Evolutionary conservation across 92 coral and sea anemone genomes (phyloP).

Genomic region (Pocillopora meandrina): DNA sequence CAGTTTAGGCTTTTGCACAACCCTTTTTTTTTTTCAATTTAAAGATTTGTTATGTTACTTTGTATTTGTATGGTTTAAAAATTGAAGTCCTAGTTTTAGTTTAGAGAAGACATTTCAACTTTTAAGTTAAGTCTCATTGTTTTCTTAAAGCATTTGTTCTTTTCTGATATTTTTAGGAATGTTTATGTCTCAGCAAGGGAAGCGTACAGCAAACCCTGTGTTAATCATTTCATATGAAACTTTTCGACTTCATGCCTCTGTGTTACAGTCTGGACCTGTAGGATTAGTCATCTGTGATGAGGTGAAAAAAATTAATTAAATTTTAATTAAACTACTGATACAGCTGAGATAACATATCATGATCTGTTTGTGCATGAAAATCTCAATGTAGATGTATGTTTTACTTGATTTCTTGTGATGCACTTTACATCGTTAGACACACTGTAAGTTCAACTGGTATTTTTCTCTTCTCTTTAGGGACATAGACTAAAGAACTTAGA

Average conservation of each 20-base stretch:
- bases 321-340: not conserved
- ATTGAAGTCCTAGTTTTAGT: too few relatives aligned
- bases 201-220: slow-evolving; percentile 81
- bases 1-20: too few relatives aligned
- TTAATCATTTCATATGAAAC: slow-evolving; percentile 97
- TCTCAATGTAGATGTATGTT: not conserved
- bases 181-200: slow-evolving; percentile 89
- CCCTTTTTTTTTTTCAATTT: too few relatives aligned
- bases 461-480: slow-evolving; percentile 49
- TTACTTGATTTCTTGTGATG: not conserved
- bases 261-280: slow-evolving; percentile 76
- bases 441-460: not conserved
- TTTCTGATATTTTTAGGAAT: slow-evolving; percentile 39
- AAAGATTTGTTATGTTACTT: too few relatives aligned
- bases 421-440: not conserved
- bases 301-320: slow-evolving; percentile 27
- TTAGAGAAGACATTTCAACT: too few relatives aligned
- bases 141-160: not conserved
- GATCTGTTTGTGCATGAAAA: not conserved
- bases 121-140: not conserved
- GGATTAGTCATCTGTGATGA: slow-evolving; percentile 97
- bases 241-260: slow-evolving; percentile 87
- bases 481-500: slow-evolving; percentile 94
- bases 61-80: too few relatives aligned
- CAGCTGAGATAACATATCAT: too few relatives aligned